Base-by-base conservation (phyloP, 2,797 vertebrate species). In the Tamandua tetradactyla region DNA sequence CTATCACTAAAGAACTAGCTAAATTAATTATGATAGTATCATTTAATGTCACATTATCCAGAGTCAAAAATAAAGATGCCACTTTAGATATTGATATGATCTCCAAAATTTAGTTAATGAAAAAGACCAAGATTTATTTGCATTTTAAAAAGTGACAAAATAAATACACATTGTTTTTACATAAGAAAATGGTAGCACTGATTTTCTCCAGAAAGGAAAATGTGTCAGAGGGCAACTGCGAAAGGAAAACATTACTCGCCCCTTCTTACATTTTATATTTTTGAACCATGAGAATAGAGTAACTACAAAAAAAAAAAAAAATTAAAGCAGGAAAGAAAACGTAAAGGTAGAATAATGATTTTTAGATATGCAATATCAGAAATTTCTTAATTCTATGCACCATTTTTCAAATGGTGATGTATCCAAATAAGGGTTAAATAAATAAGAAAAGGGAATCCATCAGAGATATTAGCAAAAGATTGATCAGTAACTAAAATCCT, bases 381-480 rank as follows among this genome's bases (percentile, higher is more conserved):
- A 74, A 61, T 86, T 76, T 76, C 66, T 85, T 59, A 81, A 94
- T 69, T 83, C 40, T 6, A 89, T 68, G 44, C 17, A 88, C 35
- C 49, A 69, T 68, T 95, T 79, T 61, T 75, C 61, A 92, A 52
- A 4, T 42, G 66, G 9, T 66, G 11, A 49, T 79, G 7, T 42
- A 82, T 32, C 32, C 30, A 88, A 47, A 89, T 61, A 27, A 93
- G 5, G 18, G 37, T n/a, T 72, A 69, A 89, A 62, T 44, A 87
- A 91, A 89, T 18, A 91, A 25, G 42, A 96, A 96, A 74, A 93
- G 9, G 7, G 11, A 79, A 7, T 90, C n/a, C 30, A 57, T 49
- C 42, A 78, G 57, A 89, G 75, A 47, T 59, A 22, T 40, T 37
- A 78, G 68, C 25, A 47, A 72, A 90, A 55, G 52, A 55, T 55